Evolutionary conservation across 1,140 invertebrate species (phyloP).

Genomic region (Drosophila sturtevanti): DNA sequence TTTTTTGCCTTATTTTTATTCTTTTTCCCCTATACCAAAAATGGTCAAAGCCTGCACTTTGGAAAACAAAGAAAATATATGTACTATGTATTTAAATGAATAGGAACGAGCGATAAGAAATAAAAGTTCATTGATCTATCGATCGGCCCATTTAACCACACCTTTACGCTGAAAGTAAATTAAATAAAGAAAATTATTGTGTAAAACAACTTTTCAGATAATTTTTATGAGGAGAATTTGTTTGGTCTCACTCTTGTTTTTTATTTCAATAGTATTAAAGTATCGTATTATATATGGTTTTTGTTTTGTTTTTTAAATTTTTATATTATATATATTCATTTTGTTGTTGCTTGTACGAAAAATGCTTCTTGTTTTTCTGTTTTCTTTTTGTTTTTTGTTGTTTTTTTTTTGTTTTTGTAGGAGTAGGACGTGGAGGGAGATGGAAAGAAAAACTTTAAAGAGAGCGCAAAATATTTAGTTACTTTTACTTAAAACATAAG

Average conservation of each 20-base stretch:
- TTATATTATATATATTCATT: constrained; percentile 58
- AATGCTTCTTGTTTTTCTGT: constrained; percentile 16
- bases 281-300: constrained; percentile 78
- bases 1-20: not conserved
- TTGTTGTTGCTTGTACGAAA: constrained; percentile 55
- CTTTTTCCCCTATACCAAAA: constrained; percentile 28
- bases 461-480: constrained; percentile 27
- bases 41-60: constrained; percentile 22
- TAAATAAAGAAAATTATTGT: not conserved
- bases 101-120: constrained; percentile 28
- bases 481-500: constrained; percentile 53
- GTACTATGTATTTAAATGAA: constrained; percentile 3
- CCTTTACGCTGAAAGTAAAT: not conserved
- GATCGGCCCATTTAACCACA: not conserved
- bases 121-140: constrained; percentile 41
- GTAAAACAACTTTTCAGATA: constrained; percentile 16
- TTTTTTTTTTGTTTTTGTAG: not conserved
- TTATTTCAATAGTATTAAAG: constrained; percentile 81
- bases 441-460: constrained; percentile 16
- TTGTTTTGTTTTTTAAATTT: constrained; percentile 37
- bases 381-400: not conserved
- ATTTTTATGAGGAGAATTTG: constrained; percentile 70
- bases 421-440: not conserved
- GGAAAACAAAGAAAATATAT: constrained; percentile 18
- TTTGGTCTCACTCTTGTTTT: constrained; percentile 67